Conservation (phyloP, 2,113 vertebrate species). For the Podarcis muralis region DNA sequence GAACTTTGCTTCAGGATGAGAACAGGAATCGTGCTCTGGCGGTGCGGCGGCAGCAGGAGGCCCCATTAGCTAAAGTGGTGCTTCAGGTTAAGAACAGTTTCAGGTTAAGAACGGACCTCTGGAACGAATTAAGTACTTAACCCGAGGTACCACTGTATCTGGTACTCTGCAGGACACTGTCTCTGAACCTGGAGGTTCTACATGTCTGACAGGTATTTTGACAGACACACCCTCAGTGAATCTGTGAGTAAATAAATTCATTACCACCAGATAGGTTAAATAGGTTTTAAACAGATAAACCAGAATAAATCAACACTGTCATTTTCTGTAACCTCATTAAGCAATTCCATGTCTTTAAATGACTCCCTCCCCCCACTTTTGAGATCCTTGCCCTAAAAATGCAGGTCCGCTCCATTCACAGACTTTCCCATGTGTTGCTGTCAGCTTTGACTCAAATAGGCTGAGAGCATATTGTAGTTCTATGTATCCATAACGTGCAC, state of each 20-base stretch:
- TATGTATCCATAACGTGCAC: conserved; percentile 55
- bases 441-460: conserved; percentile 58
- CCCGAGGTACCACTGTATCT: too few species aligned
- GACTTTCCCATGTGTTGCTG: conserved; percentile 52
- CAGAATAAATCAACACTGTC: background rate
- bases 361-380: too few species aligned
- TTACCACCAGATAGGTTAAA: background rate
- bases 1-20: too few species aligned
- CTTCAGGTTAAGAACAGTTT: too few species aligned
- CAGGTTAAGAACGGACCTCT: too few species aligned
- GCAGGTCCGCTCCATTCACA: conserved; percentile 52
- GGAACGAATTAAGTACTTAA: too few species aligned
- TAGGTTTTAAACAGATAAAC: background rate
- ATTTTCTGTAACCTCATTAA: background rate
- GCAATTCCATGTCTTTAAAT: background rate
- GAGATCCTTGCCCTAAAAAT: conserved; percentile 25
- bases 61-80: too few species aligned
- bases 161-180: background rate
- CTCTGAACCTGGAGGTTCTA: too few species aligned
- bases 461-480: conserved; percentile 60
- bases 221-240: background rate
- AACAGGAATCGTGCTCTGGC: too few species aligned
- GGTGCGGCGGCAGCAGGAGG: too few species aligned
- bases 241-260: background rate
- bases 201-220: background rate